Conservation (phyloP, 2,113 vertebrate genomes). For the Seriola dumerili region DNA sequence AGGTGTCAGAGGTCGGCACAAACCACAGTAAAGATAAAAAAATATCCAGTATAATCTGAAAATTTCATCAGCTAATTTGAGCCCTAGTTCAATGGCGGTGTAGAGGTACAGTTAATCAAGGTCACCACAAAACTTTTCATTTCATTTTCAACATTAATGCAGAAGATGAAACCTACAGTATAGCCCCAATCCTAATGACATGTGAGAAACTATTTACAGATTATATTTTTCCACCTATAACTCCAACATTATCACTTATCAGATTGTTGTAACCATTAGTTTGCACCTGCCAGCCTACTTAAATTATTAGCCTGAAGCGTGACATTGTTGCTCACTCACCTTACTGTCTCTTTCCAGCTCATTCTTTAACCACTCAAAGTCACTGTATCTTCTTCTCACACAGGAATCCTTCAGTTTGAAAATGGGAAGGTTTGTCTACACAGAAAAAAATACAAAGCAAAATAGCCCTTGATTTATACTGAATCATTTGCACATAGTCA, state of each 20-base stretch:
- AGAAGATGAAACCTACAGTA: not conserved
- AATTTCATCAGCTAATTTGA: not conserved
- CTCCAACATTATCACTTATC: not conserved
- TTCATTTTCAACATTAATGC: not conserved
- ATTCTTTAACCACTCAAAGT: conserved; percentile 99
- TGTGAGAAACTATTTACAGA: not conserved
- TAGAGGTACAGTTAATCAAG: no score
- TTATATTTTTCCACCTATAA: not conserved
- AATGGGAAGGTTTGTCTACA: conserved; percentile 97
- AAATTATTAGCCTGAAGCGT: not conserved
- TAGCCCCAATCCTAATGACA: not conserved
- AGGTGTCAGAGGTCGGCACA: not conserved
- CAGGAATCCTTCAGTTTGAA: conserved; percentile 98
- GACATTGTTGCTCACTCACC: conserved; percentile 82
- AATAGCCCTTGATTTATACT: not conserved
- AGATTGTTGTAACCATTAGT: not conserved
- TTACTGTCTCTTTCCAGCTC: conserved; percentile 99
- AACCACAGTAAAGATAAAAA: not conserved
- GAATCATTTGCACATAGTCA: not conserved
- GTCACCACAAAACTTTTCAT: not conserved
- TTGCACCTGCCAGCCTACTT: not conserved
- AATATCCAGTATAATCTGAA: not conserved
- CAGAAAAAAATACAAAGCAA: conserved; percentile 22
- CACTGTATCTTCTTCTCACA: conserved; percentile 96
- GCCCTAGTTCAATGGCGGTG: not conserved